Base-by-base conservation (phyloP, 2,113 vertebrate genomes). In the Oncorhynchus kisutch region DNA sequence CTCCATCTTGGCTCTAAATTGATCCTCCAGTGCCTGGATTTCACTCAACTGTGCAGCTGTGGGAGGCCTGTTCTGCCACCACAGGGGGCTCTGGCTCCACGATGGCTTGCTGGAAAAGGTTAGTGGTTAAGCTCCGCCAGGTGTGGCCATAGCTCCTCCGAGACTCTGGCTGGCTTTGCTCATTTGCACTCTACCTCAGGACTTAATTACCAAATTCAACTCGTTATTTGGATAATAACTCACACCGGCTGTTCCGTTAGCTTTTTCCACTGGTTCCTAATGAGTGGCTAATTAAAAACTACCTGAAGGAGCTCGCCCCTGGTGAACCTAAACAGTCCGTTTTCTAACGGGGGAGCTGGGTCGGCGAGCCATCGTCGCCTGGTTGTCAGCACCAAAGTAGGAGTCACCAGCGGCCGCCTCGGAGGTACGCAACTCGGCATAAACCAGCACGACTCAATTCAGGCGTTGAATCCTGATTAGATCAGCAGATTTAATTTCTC, bases 221-320 rank as follows among this genome's bases (percentile, higher is more conserved):
- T 49, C 82, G 85, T 84, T 85, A 92, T 87, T 89, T 91, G 78
- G 80, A 81, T 88, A 86, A 87, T 89, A 85, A 86, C 75, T 88
- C 79, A 84, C 77, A 76, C 81, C 78, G 82, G 66, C 76, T 84
- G 78, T 82, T 89, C 80, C 51, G 74, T 73, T 57, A 72, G 12
- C 16, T 77, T 66, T 54, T 72, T 81, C 81, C 71, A 84, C 74
- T 54, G 74, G 71, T 18, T 45, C 75, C 74, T 89, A 87, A 90
- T 86, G 84, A 89, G 87, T 69, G 70, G 71, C 88, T 92, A 91
- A 93, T 92, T 90, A 91, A 89, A 89, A 76, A 84, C 67, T 76
- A 90, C 81, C 89, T 87, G 84, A 89, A 85, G 85, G 73, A 70
- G 14, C 64, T 79, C 72, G 51, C 72, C 83, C 82, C 82, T 57